These are phyloP conservation scores for Megaceryle torquata DNA, from an alignment of 2,113 vertebrate genomes.

Conservation along the genomic window DNA sequence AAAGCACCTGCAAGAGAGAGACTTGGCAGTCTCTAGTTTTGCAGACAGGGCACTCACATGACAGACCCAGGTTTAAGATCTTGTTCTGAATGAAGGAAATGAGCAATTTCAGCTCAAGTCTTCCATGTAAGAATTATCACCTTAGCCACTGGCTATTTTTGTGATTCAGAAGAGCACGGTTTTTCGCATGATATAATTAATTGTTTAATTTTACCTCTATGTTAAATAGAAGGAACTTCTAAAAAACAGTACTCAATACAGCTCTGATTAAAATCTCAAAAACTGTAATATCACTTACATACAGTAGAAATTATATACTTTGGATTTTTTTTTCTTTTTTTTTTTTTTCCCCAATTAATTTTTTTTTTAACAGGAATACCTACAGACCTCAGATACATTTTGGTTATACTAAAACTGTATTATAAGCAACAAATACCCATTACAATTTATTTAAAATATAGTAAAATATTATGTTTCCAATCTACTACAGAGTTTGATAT, in stretches of 20 bases:
- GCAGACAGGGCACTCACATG: not conserved
- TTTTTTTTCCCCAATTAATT: not conserved
- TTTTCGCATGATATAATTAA: not conserved
- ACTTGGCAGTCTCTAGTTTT: not conserved
- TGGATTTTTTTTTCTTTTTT: not conserved
- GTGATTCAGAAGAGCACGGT: not conserved
- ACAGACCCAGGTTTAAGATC: conserved; percentile 31
- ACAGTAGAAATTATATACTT: not conserved
- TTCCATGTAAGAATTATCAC: not conserved
- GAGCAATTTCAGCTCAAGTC: not conserved
- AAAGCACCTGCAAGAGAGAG: not conserved
- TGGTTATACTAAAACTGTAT: not conserved
- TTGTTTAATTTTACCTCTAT: not conserved
- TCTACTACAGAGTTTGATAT: not conserved
- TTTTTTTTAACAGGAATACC: not conserved
- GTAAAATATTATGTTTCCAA: not conserved
- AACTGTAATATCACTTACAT: not conserved
- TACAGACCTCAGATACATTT: not conserved
- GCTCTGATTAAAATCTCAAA: not conserved
- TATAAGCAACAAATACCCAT: not conserved
- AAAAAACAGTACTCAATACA: not conserved
- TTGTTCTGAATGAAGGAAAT: conserved; percentile 7
- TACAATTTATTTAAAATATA: not conserved
- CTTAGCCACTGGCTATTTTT: conserved; percentile 28
- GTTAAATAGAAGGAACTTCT: not conserved